Evolutionary conservation across 2,797 vertebrate genomes (phyloP), one percentile per base, ranked within the genome.

Genomic region (Mormyrops boulengeri): DNA sequence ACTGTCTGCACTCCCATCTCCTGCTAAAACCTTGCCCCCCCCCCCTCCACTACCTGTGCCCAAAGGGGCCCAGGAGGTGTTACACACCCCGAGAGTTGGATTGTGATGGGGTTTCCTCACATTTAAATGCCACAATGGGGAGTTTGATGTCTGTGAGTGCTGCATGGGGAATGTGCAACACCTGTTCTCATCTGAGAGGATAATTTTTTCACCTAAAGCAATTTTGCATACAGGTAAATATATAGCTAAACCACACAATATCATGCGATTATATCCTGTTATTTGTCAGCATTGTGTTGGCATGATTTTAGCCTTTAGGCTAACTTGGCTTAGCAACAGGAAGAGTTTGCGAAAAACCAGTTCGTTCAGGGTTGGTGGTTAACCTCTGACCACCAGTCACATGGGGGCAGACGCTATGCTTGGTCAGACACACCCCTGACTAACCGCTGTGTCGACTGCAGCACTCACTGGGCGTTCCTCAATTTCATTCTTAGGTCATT

Each of bases 401-500:
- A 77, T 77, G 69, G 14, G 14, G 69, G 69, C 2, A 22, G 52
- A 50, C 8, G 47, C 19, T 47, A n/a, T 50, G 4, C 80, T 49
- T 89, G 91, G 88, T 52, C 17, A 26, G 50, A 60, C 55, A 82
- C 80, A 17, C 50, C 30, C 62, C 62, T 14, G 62, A 69, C 62
- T 69, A 69, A 66, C 60, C 9, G 9, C 62, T n/a, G 50, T 84
- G n/a, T n/a, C 12, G 34, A 60, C 38, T 2, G 26, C 85, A 53
- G 50, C 6, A 4, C 1, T 92, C 89, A 73, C 41, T 9, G 87
- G 82, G 93, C 38, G 88, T 93, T 93, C 91, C 89, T 88, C 92
- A 91, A 92, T 94, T 92, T 91, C 92, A 91, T 62, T 88, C 91
- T 91, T 93, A 91, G 53, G 90, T 94, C 94, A 91, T 93, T 95